Evolutionary conservation across 2,888 invertebrate species (phyloP).

Genomic region (Nymphalis c-album): DNA sequence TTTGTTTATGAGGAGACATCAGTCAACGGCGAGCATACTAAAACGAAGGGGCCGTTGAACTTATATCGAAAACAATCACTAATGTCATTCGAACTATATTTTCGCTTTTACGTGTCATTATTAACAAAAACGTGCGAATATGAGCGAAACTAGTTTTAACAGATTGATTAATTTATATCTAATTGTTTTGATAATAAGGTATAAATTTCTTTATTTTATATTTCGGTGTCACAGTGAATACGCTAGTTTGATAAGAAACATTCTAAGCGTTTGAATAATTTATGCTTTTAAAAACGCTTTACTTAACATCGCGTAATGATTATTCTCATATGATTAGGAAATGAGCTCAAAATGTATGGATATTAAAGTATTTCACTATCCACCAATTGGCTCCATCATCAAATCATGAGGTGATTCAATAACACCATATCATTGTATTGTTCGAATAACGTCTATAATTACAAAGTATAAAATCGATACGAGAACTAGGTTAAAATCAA

Average conservation of each 20-base stretch:
- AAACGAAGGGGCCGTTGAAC: conserved; percentile 14
- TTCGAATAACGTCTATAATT: too few relatives aligned
- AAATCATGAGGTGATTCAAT: too few relatives aligned
- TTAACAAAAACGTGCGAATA: not conserved
- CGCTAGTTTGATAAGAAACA: not conserved
- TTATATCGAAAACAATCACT: conserved; percentile 17
- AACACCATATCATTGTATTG: too few relatives aligned
- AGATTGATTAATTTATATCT: not conserved
- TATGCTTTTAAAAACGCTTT: too few relatives aligned
- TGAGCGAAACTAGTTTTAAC: not conserved
- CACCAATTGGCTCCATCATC: too few relatives aligned
- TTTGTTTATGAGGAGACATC: conserved; percentile 13
- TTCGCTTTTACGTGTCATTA: conserved; percentile 11
- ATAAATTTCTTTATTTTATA: not conserved
- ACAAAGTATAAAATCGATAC: too few relatives aligned
- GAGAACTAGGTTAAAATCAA: too few relatives aligned
- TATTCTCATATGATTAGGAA: too few relatives aligned
- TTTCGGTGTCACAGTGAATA: not conserved
- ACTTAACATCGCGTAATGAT: too few relatives aligned
- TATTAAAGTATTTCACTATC: too few relatives aligned
- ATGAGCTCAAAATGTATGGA: too few relatives aligned
- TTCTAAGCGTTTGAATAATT: not conserved
- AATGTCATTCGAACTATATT: conserved; percentile 3
- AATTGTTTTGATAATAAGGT: not conserved
- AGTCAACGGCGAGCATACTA: conserved; percentile 15